These are phyloP conservation scores for Hypanus sabinus DNA, from an alignment of 2,113 vertebrate species.

Conservation along the genomic window DNA sequence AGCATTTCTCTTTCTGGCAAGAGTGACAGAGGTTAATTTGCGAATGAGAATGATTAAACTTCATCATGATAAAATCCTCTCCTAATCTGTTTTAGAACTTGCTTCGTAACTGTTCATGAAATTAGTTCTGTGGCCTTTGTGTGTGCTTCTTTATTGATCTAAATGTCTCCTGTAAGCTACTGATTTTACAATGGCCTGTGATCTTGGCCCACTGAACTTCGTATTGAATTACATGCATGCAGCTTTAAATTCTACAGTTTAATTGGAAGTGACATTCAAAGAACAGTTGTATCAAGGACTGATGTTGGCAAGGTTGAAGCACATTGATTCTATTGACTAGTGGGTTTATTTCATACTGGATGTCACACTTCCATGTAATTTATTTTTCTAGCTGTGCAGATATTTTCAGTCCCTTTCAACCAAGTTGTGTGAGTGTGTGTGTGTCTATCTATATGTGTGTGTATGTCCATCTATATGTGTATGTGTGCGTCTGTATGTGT, in stretches of 20 bases:
- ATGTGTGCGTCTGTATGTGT: too few relatives aligned
- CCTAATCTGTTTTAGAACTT: neutral
- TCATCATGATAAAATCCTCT: neutral
- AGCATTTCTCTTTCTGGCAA: neutral
- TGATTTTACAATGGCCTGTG: neutral
- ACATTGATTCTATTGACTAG: neutral
- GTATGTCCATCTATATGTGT: too few relatives aligned
- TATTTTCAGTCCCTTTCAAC: neutral
- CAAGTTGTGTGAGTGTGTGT: neutral
- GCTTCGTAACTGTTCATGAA: neutral
- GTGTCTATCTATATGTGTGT: too few relatives aligned
- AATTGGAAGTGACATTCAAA: neutral
- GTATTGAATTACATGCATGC: neutral
- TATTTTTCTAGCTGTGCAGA: neutral
- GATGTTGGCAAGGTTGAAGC: neutral
- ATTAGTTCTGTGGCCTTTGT: neutral
- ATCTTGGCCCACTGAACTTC: neutral
- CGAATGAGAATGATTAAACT: neutral
- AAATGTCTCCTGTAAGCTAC: neutral
- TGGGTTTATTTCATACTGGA: neutral
- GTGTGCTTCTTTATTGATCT: neutral
- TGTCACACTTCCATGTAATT: neutral
- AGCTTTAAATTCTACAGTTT: neutral
- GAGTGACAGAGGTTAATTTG: neutral
- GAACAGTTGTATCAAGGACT: neutral